These are phyloP conservation scores for Sogatella furcifera DNA, from an alignment of 1,140 invertebrate species.

Conservation along the genomic window DNA sequence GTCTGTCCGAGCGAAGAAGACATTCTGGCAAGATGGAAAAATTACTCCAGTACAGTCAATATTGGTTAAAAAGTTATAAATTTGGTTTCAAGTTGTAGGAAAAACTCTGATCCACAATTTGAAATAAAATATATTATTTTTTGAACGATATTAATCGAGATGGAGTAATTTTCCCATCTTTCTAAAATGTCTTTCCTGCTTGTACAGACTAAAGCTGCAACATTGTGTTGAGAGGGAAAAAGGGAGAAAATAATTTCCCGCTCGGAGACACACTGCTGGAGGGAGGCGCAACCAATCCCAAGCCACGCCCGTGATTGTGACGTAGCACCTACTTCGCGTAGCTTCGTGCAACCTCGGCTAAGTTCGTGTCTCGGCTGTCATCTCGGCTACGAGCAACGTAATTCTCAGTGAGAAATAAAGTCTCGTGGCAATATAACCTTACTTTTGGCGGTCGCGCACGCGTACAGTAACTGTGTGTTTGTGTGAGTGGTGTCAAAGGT, in stretches of 20 bases:
- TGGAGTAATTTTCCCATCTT: no score
- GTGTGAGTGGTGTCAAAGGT: background rate
- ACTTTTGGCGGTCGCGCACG: background rate
- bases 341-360: background rate
- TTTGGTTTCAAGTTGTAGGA: no score
- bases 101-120: no score
- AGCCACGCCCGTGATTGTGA: background rate
- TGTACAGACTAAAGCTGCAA: no score
- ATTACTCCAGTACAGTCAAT: no score
- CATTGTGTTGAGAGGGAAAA: background rate
- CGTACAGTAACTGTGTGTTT: background rate
- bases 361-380: background rate
- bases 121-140: no score
- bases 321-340: background rate
- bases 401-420: background rate
- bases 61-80: no score
- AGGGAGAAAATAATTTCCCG: background rate
- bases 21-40: no score
- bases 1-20: no score
- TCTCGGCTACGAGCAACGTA: background rate
- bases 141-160: no score
- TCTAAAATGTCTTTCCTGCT: no score
- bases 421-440: background rate
- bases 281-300: background rate
- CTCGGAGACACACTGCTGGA: background rate